A percentile compares a stretch with the other conserved stretches of the same genome.
These are phyloP conservation scores for Diaprepes abbreviatus DNA, from an alignment of 2,888 invertebrate genomes.

Conservation along the genomic window DNA sequence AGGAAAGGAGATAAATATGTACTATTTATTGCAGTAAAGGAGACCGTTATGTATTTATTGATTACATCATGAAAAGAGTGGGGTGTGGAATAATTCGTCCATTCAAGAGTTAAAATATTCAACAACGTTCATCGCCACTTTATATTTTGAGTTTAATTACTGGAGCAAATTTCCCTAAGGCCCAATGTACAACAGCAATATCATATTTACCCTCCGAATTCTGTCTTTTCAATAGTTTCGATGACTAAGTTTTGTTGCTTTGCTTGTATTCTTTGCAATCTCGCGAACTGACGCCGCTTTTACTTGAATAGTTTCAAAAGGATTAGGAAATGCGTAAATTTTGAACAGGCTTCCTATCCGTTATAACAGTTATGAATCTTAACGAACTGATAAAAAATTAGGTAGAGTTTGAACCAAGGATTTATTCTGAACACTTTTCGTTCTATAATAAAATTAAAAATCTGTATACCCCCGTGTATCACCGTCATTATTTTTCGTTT, in stretches of 20 bases:
- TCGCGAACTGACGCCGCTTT: conserved; percentile 3
- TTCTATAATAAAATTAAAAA: no score
- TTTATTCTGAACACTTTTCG: no score
- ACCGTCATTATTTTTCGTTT: no score
- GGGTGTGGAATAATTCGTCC: no score
- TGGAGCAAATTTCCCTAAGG: conserved; percentile 37
- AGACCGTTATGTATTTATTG: no score
- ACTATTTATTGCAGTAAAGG: no score
- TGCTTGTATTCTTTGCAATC: conserved; percentile 24
- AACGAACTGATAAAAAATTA: no score
- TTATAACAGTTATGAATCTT: no score
- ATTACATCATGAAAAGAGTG: no score
- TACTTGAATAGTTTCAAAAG: conserved; percentile 10
- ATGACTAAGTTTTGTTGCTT: conserved; percentile 12
- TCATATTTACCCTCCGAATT: conserved; percentile 18
- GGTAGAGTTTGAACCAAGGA: no score
- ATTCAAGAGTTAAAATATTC: conserved; percentile 6
- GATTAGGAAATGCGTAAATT: not conserved
- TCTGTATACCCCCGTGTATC: no score
- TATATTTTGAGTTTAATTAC: conserved; percentile 31
- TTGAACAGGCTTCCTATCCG: not conserved
- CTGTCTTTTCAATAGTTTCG: conserved; percentile 16
- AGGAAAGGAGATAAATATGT: no score
- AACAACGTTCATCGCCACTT: not conserved
- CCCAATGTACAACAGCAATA: conserved; percentile 16